Evolutionary conservation across 30 jellyfish, hydroid and myxozoan genomes (phyloP).

Genomic region (Aurelia coerulea): DNA sequence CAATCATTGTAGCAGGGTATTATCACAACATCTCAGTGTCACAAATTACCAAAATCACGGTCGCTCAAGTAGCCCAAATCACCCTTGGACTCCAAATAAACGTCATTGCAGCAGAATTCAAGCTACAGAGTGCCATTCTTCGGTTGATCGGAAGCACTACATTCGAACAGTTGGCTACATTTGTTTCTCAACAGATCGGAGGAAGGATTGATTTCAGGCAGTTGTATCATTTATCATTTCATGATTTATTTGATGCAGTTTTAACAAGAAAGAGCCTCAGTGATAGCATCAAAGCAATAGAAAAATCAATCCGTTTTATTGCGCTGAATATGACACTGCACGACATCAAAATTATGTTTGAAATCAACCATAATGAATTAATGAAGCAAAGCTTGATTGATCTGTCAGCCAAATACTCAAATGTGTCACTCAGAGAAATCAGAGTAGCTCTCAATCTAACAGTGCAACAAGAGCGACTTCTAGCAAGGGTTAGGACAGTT

Average conservation of each 20-base stretch:
- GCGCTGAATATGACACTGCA: slow-evolving; percentile 12
- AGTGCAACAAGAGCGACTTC: slow-evolving; percentile 11
- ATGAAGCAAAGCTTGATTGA: slow-evolving; percentile 6
- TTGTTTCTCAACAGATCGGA: background rate
- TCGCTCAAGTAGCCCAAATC: background rate
- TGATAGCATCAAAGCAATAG: slow-evolving; percentile 24
- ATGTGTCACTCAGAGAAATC: slow-evolving; percentile 1
- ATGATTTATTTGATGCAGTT: slow-evolving; percentile 43
- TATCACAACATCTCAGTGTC: slow-evolving; percentile 1
- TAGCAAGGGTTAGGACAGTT: slow-evolving; percentile 16
- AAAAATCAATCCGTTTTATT: slow-evolving; percentile 9
- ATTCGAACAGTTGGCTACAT: background rate
- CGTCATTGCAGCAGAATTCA: slow-evolving; percentile 8
- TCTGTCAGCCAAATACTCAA: background rate
- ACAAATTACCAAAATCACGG: background rate
- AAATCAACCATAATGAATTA: slow-evolving; percentile 1
- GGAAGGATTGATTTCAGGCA: slow-evolving; percentile 8
- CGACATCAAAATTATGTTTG: slow-evolving; percentile 6
- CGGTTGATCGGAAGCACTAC: background rate
- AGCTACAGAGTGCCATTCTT: background rate
- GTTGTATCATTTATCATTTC: slow-evolving; percentile 32
- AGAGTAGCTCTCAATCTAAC: slow-evolving; percentile 24
- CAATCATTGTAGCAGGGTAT: slow-evolving; percentile 28
- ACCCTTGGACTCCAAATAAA: slow-evolving; percentile 23
- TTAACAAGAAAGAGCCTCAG: background rate